Evolutionary conservation across 64 coral and sea anemone species (phyloP), one percentile per base, ranked within the genome.

Genomic region (Stichodactyla helianthus): DNA sequence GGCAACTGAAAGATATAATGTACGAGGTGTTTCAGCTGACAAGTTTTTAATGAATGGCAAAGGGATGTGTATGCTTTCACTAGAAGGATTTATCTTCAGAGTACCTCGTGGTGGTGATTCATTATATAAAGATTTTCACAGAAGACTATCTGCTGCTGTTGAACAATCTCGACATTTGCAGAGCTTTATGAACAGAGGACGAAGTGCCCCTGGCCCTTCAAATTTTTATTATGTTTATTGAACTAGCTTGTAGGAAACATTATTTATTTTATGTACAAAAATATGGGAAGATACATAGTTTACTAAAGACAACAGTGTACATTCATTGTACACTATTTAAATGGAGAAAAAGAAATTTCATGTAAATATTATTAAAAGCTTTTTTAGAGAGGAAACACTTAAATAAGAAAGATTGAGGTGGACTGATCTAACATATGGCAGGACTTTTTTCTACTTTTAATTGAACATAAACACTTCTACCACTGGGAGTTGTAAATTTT

Each of bases 21-120:
- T 98, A 65, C 58, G 81, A 82, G 93, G 90, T 56, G 89, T 92
- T 53, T 85, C 92, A 60, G 87, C 93, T 16, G 95, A 98, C 55
- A 98, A 98, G 59, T 98, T 98, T 83, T 81, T 94, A 59, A 93
- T 94, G 95, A 98, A 98, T 92, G 95, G 95, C 52, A 98, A 98
- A 92, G 95, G 95, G 67, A 53, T 98, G 79, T 98, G 95, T 53
- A 98, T 98, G 95, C 70, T 98, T 25, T 76, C 80, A 7, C 78
- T 87, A 18, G 93, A 98, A 4, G 91, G 95, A 55, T 98, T 98
- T 83, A 54, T 94, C 12, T 98, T 94, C 71, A 76, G 95, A 85
- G 95, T 98, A 13, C 95, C 95, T 27, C 67, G 84, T 63, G 95
- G 95, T 7, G 95, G 95, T 54, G 92, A 98, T 10, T 53, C 86